Evolutionary conservation across 2,797 vertebrate genomes (phyloP).

Genomic region (Erithacus rubecula): DNA sequence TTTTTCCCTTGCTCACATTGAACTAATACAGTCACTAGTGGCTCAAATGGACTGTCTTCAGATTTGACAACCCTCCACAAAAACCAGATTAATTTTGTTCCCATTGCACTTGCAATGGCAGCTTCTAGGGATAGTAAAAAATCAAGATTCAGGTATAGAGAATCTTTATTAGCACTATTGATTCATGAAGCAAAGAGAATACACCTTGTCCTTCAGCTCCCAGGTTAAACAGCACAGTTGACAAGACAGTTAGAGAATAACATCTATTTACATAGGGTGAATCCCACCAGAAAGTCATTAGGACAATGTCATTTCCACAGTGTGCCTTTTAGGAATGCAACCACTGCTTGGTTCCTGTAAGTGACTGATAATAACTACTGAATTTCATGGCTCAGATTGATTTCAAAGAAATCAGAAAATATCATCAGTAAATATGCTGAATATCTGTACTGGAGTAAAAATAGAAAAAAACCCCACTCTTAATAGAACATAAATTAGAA

Average conservation of each 20-base stretch:
- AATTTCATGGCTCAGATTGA: not conserved
- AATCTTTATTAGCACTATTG: slow-evolving; percentile 15
- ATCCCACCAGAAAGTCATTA: slow-evolving; percentile 20
- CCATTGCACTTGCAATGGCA: not conserved
- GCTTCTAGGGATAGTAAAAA: not conserved
- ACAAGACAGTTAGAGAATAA: not conserved
- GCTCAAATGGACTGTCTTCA: not conserved
- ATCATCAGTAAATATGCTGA: not conserved
- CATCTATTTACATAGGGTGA: not conserved
- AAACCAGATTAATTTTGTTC: slow-evolving; percentile 4
- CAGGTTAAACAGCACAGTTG: slow-evolving; percentile 11
- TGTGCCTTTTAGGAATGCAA: not conserved
- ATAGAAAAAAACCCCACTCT: not conserved
- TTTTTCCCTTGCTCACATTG: not conserved
- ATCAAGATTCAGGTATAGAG: not conserved
- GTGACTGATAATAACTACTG: not conserved
- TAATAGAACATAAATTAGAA: not conserved
- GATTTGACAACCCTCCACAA: not conserved
- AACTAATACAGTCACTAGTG: not conserved
- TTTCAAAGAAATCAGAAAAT: not conserved
- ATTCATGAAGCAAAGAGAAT: not conserved
- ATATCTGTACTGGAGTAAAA: not conserved
- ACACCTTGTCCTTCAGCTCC: slow-evolving; percentile 29
- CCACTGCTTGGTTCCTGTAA: not conserved
- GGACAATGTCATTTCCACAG: slow-evolving; percentile 3